These are phyloP conservation scores for Maniola jurtina DNA, from an alignment of 1,140 invertebrate species.

Conservation along the genomic window DNA sequence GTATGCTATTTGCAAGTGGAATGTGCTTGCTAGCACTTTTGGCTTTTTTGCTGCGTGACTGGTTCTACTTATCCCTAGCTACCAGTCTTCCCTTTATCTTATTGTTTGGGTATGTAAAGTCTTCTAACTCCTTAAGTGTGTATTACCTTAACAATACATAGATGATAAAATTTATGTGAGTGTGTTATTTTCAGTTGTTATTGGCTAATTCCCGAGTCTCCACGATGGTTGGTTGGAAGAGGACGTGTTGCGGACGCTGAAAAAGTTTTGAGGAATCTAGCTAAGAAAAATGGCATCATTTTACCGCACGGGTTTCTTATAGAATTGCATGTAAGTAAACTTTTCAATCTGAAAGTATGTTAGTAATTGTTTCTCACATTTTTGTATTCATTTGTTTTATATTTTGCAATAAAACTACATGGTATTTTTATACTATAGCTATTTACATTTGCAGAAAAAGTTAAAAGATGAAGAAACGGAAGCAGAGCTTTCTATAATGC, in stretches of 20 bases:
- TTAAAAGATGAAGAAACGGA: slow-evolving; percentile 51
- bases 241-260: slow-evolving; percentile 87
- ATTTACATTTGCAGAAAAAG: slow-evolving; percentile 49
- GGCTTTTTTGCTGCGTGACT: slow-evolving; percentile 82
- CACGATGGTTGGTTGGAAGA: slow-evolving; percentile 89
- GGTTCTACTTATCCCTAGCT: slow-evolving; percentile 83
- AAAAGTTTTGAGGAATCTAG: slow-evolving; percentile 84
- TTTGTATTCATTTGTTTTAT: background rate
- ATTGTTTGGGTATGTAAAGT: slow-evolving; percentile 11
- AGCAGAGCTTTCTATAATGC: slow-evolving; percentile 35
- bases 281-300: slow-evolving; percentile 78
- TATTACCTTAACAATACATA: background rate
- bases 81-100: slow-evolving; percentile 84
- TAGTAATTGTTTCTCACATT: background rate
- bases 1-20: slow-evolving; percentile 83
- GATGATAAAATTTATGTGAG: background rate
- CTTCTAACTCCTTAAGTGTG: background rate
- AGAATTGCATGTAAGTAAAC: slow-evolving; percentile 59
- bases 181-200: slow-evolving; percentile 80
- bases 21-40: slow-evolving; percentile 83
- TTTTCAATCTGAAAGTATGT: background rate
- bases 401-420: too few relatives aligned
- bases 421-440: background rate
- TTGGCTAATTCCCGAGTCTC: slow-evolving; percentile 90
- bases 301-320: slow-evolving; percentile 56